Base-by-base conservation (phyloP, 1,140 invertebrate species). In the Apis laboriosa region DNA sequence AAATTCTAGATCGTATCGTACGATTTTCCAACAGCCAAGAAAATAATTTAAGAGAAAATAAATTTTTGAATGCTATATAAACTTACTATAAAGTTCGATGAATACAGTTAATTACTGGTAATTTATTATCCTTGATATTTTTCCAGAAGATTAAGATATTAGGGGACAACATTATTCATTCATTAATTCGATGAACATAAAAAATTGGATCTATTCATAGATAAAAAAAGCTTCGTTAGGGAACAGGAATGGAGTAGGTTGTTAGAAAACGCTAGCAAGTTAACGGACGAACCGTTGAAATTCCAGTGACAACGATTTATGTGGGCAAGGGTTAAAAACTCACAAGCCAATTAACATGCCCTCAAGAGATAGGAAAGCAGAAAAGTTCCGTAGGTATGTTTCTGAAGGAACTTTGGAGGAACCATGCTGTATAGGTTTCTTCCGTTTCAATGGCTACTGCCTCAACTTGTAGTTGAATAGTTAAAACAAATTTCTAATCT, bases 321-420 rank as follows among this genome's bases (percentile, higher is more conserved):
- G 28, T 11, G 34, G 51, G 7, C 9, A 17, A 11, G 15, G 55
- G 68, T 24, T 64, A 68, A 80, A 68, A 21, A 11, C 56, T 34
- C 15, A 49, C 9, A 12, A 71, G 70, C 66, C 79, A 84, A 81
- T 84, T 84, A 84, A 75, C 56, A 75, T 71, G 66, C 71, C 34
- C 63, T 21, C 21, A 3, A 19, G 53, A 34, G 60, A 8, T 67
- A 84, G 83, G 83, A n/a, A 56, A 84, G 58, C 72, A 84, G 85
- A 43, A 86, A 73, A 56, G 55, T n/a, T 9, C 9, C 17, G 73
- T 63, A 86, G 83, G 74, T 74, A 73, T 2, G 72, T 75, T 79
- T 73, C 82, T 60, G 34, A 60, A 79, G 70, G 55, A 34, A 76
- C 21, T 71, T 86, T 77, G 1, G 28, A 67, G 83, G 51, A 80